Evolutionary conservation across 1,140 invertebrate species (phyloP), one percentile per base, ranked within the genome.

Genomic region (Dryas iulia): DNA sequence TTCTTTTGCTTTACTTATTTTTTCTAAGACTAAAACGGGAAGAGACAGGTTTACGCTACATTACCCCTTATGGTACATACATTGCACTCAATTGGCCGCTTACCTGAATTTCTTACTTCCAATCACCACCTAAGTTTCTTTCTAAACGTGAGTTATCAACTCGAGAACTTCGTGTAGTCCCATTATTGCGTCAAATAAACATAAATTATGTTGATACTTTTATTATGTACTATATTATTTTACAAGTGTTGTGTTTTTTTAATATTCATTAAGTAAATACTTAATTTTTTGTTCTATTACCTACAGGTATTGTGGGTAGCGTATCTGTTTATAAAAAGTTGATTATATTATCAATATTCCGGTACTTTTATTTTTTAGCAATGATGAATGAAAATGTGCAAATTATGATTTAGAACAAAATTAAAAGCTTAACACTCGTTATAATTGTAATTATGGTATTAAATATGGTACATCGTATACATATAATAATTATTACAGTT

Each of bases 41-140:
- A 74, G 57, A 61, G 77, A 86, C 86, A 74, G 83, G 83, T 87
- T 86, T 84, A 58, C 66, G 69, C 77, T 75, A 68, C 74, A 80
- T 83, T 85, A 82, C 83, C 80, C 74, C 81, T 75, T 87, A 86
- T 77, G 84, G 84, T 61, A 72, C 71, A 68, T 78, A 68, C 69
- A 77, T 75, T 79, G 75, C 75, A 73, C 56, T 65, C 70, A 71
- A 59, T 72, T 39, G 71, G 73, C 75, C 76, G 73, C 72, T 71
- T 77, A 77, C 71, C 65, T 78, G 69, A 39, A 60, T 66, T 73
- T 73, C 71, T 71, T 73, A 54, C 64, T 53, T 64, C 53, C 71
- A 75, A 58, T 64, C 39, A 64, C 47, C 71, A 76, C 69, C 75
- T 64, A 79, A 75, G 33, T 66, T 68, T 67, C 47, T 69, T 74